These are phyloP conservation scores for Limenitis camilla DNA, from an alignment of 2,888 invertebrate species.

Conservation along the genomic window DNA sequence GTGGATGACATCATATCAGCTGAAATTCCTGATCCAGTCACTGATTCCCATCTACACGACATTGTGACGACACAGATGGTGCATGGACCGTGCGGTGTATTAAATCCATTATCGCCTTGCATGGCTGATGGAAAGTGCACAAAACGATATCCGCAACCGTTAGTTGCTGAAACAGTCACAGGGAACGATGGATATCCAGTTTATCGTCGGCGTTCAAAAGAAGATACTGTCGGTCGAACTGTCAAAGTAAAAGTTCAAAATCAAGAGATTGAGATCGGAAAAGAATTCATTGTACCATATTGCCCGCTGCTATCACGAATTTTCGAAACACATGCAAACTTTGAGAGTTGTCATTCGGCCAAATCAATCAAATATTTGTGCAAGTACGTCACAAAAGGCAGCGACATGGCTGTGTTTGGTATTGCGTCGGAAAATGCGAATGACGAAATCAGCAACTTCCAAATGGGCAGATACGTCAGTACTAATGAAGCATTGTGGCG, in stretches of 20 bases:
- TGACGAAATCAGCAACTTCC: constrained; percentile 30
- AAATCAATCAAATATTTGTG: constrained; percentile 27
- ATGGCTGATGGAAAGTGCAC: constrained; percentile 42
- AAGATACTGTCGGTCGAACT: constrained; percentile 24
- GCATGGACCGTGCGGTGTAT: constrained; percentile 48
- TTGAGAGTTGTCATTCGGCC: constrained; percentile 27
- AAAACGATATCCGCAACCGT: constrained; percentile 27
- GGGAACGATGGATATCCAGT: constrained; percentile 28
- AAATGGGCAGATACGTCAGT: constrained; percentile 28
- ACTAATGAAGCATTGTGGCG: constrained; percentile 29
- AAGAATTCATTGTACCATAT: constrained; percentile 26
- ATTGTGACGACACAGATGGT: constrained; percentile 43
- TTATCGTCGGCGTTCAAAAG: constrained; percentile 26
- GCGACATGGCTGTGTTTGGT: constrained; percentile 41
- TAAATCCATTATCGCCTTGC: constrained; percentile 41
- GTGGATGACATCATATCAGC: constrained; percentile 25
- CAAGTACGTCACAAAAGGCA: constrained; percentile 47
- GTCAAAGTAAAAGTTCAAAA: constrained; percentile 24
- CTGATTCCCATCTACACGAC: constrained; percentile 26
- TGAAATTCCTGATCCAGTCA: constrained; percentile 24
- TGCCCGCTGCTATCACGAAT: constrained; percentile 23
- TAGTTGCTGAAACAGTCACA: constrained; percentile 26
- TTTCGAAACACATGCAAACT: constrained; percentile 25
- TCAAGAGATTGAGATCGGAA: constrained; percentile 23
- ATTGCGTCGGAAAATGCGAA: constrained; percentile 28